phyloP scores from a whole-genome alignment of 2,888 invertebrate genomes.

The Drosophila algonquin region DNA sequence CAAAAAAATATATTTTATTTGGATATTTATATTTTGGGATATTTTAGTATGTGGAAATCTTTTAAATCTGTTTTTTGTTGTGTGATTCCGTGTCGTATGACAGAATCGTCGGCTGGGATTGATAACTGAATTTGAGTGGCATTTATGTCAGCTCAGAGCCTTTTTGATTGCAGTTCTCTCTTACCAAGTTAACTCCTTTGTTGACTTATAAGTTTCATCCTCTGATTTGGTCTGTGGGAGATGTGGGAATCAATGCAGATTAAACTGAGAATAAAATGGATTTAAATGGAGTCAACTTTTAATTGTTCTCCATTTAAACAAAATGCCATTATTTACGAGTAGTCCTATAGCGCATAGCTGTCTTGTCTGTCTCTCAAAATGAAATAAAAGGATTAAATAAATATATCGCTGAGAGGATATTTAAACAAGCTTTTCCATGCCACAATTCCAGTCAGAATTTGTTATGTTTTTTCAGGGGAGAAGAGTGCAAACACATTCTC shows the following conservation, averaged over 20 bases:
- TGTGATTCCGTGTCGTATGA: neutral
- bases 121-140: too few relatives aligned
- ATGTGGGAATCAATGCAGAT: too few relatives aligned
- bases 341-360: slow-evolving; percentile 2
- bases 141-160: too few relatives aligned
- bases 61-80: neutral
- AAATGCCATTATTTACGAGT: neutral
- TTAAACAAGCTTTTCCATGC: slow-evolving; percentile 18
- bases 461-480: neutral
- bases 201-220: too few relatives aligned
- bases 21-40: too few relatives aligned
- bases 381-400: slow-evolving; percentile 38
- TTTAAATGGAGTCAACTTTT: neutral
- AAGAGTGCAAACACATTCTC: neutral
- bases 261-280: neutral
- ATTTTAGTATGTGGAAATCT: neutral
- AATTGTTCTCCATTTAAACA: neutral
- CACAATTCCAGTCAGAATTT: neutral
- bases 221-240: too few relatives aligned
- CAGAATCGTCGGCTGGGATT: neutral
- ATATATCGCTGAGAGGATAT: slow-evolving; percentile 25
- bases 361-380: slow-evolving; percentile 5
- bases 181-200: too few relatives aligned
- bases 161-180: too few relatives aligned
- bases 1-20: too few relatives aligned